Conservation (phyloP, 2,113 vertebrate species). For the Callipepla squamata region DNA sequence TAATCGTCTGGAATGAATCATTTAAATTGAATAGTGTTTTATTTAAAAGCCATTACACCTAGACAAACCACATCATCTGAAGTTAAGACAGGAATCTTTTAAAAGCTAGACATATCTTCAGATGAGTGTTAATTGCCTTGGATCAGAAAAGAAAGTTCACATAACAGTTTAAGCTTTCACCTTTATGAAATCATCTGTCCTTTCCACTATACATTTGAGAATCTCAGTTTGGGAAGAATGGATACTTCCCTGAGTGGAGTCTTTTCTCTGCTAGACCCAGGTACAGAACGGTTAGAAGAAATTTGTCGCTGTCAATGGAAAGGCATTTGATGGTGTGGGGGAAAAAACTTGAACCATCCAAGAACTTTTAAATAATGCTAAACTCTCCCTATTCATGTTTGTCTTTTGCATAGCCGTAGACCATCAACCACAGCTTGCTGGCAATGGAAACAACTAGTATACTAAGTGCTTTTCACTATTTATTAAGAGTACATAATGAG, state of each 20-base stretch:
- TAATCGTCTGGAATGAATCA: not conserved
- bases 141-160: not conserved
- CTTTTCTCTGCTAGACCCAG: not conserved
- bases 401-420: not conserved
- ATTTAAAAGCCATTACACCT: not conserved
- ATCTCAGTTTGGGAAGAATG: not conserved
- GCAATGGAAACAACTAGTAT: not conserved
- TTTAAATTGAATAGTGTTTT: not conserved
- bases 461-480: not conserved
- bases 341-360: not conserved
- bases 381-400: not conserved
- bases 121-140: not conserved
- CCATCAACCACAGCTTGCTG: not conserved
- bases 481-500: not conserved
- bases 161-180: not conserved
- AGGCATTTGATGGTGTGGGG: not conserved
- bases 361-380: not conserved
- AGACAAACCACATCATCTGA: not conserved
- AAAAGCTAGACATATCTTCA: not conserved
- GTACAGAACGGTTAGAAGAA: not conserved
- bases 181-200: not conserved
- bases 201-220: not conserved
- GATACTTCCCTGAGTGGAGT: not conserved
- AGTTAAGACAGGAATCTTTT: not conserved
- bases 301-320: not conserved